Evolutionary conservation across 2,888 invertebrate genomes (phyloP).

Genomic region (Oasisia sp.): DNA sequence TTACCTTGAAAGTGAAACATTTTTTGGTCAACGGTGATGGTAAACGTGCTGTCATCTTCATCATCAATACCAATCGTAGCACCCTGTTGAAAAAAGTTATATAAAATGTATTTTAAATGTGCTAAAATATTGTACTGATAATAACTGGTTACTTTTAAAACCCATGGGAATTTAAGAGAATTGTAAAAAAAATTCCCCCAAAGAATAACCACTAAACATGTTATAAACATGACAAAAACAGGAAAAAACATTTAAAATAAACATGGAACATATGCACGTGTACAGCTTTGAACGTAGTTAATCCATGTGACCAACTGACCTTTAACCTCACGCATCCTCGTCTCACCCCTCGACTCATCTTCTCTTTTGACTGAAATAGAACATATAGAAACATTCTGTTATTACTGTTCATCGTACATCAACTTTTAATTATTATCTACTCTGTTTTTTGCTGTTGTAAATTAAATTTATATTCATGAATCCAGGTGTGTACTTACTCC

Average conservation of each 20-base stretch:
- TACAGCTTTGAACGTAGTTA: too few relatives aligned
- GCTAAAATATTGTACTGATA: neutral
- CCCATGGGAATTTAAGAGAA: too few relatives aligned
- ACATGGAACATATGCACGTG: too few relatives aligned
- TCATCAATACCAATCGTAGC: conserved; percentile 99
- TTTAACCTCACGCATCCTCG: conserved; percentile 96
- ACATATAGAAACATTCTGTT: neutral
- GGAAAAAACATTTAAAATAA: too few relatives aligned
- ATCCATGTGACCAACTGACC: conserved; percentile 48
- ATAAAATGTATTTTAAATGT: neutral
- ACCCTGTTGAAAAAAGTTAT: conserved; percentile 69
- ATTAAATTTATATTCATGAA: too few relatives aligned
- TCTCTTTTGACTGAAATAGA: conserved; percentile 88
- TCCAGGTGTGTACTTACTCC: too few relatives aligned
- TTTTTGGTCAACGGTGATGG: conserved; percentile 96
- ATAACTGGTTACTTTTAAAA: too few relatives aligned
- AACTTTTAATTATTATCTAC: too few relatives aligned
- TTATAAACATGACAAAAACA: too few relatives aligned
- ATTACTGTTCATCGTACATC: neutral
- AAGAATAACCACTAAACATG: too few relatives aligned
- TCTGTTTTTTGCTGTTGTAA: too few relatives aligned
- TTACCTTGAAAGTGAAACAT: conserved; percentile 95
- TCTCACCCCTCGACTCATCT: conserved; percentile 96
- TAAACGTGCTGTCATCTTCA: conserved; percentile 96
- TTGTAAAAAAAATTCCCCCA: too few relatives aligned